Conservation (phyloP, 2,797 vertebrate species). For the Cyprinodon diabolis region DNA sequence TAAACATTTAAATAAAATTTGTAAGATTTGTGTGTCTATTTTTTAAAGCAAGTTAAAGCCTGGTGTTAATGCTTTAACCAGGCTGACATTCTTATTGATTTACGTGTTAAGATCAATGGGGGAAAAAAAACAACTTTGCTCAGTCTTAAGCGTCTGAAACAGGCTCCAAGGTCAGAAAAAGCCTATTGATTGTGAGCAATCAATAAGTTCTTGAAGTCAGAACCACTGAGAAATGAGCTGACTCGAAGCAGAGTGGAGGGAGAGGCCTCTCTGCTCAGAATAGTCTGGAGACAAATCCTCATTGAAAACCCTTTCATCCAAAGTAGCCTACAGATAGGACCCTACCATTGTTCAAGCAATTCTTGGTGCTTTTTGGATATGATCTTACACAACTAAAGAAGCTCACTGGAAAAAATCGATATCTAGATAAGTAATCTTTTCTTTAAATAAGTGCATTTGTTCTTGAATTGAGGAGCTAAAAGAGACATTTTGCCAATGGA, state of each 20-base stretch:
- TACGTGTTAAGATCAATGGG: neutral
- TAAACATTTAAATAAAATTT: neutral
- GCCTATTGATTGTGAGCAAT: neutral
- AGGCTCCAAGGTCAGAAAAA: neutral
- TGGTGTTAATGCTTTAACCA: neutral
- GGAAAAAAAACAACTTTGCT: neutral
- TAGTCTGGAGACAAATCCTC: neutral
- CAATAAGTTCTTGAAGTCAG: conserved; percentile 5
- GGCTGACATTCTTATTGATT: neutral
- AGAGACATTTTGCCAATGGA: too few species aligned
- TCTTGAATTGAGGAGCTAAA: too few species aligned
- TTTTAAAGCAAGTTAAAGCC: neutral
- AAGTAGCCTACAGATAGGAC: neutral
- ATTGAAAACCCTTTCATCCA: neutral
- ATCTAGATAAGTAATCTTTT: too few species aligned
- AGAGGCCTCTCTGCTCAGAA: neutral
- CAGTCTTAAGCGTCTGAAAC: neutral
- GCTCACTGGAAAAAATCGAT: too few species aligned
- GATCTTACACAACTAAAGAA: neutral
- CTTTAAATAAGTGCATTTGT: too few species aligned
- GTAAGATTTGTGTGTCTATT: neutral
- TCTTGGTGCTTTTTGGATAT: neutral
- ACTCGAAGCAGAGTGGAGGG: neutral
- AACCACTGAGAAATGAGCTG: neutral
- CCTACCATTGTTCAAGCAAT: neutral